Evolutionary conservation across 2,113 vertebrate species (phyloP).

Genomic region (Chloebia gouldiae): DNA sequence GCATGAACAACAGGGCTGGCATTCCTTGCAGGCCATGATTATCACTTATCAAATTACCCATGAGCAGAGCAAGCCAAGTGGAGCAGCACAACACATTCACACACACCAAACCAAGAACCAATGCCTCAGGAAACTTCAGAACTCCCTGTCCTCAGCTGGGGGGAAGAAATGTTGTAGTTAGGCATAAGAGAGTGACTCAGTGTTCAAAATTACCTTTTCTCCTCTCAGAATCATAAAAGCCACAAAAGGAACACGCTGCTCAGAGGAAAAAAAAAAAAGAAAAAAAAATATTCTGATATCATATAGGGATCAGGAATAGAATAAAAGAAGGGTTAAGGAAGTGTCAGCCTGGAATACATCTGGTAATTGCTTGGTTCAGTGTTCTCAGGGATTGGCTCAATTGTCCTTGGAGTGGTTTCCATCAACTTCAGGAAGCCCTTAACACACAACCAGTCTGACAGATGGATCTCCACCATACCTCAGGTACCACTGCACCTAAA

Average conservation of each 20-base stretch:
- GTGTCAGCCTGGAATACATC: neutral
- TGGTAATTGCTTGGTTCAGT: neutral
- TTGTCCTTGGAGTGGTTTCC: neutral
- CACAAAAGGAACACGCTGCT: neutral
- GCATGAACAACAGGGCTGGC: neutral
- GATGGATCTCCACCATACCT: neutral
- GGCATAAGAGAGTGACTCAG: neutral
- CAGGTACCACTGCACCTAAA: neutral
- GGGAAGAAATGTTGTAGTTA: neutral
- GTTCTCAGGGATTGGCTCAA: neutral
- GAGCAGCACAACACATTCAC: conserved; percentile 19
- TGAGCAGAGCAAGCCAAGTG: neutral
- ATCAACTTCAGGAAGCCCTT: neutral
- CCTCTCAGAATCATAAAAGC: neutral
- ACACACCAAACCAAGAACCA: neutral
- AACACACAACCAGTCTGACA: neutral
- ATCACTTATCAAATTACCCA: conserved; percentile 34
- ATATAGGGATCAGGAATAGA: neutral
- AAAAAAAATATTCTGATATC: neutral
- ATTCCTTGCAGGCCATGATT: conserved; percentile 41
- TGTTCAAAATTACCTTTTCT: conserved; percentile 21
- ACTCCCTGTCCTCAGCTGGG: neutral
- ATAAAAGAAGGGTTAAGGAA: neutral
- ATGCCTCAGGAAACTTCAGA: conserved; percentile 16
- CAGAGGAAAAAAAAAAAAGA: neutral